phyloP scores from a whole-genome alignment of 2,888 invertebrate species.

The Dynastes grantii region DNA sequence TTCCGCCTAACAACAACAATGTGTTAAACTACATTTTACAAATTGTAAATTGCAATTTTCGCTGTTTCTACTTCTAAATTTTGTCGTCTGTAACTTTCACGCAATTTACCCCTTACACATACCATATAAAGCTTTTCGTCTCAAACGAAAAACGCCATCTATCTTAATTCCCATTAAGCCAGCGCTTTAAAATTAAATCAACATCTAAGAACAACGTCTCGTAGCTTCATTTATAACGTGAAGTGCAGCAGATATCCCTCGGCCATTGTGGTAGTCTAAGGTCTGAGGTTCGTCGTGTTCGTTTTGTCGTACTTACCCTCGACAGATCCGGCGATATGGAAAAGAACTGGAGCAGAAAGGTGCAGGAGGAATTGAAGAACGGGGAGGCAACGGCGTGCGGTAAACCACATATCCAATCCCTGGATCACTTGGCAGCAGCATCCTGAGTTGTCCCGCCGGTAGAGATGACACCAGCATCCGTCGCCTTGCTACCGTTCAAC shows the following conservation, averaged over 20 bases:
- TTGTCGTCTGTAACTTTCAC: not conserved
- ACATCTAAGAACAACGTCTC: too few relatives aligned
- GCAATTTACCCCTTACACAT: not conserved
- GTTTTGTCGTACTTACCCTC: slow-evolving; percentile 48
- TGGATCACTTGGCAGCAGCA: slow-evolving; percentile 61
- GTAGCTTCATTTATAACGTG: too few relatives aligned
- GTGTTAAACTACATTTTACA: too few relatives aligned
- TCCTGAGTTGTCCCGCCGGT: slow-evolving; percentile 55
- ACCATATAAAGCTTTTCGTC: not conserved
- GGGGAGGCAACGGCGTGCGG: slow-evolving; percentile 57
- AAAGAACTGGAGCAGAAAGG: slow-evolving; percentile 48
- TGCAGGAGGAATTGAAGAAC: slow-evolving; percentile 46
- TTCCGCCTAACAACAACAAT: too few relatives aligned
- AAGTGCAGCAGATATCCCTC: too few relatives aligned
- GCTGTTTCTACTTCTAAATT: too few relatives aligned
- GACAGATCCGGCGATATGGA: slow-evolving; percentile 45
- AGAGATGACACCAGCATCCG: slow-evolving; percentile 42
- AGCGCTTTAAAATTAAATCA: not conserved
- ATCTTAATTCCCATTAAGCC: not conserved
- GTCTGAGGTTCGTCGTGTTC: not conserved
- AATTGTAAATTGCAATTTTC: too few relatives aligned
- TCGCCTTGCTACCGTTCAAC: not conserved
- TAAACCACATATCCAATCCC: slow-evolving; percentile 64
- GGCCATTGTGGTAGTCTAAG: too few relatives aligned
- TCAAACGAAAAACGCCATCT: not conserved